Evolutionary conservation across 53 echinoderm and acorn worm genomes (phyloP).

Genomic region (Paracentrotus lividus): DNA sequence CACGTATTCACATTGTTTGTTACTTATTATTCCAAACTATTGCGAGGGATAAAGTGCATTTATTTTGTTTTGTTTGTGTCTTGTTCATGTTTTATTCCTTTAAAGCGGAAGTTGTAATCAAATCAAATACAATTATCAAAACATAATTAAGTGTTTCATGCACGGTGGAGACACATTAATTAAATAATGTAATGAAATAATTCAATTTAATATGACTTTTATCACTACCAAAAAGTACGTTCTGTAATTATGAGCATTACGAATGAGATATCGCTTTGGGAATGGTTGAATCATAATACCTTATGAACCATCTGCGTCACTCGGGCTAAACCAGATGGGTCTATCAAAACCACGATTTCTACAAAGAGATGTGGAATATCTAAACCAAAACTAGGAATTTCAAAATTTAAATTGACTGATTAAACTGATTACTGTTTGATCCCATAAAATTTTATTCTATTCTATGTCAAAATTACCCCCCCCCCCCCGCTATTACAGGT

Average conservation of each 20-base stretch:
- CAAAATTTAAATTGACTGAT: too few species aligned
- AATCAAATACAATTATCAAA: neutral
- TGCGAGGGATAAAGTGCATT: neutral
- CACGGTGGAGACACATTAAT: neutral
- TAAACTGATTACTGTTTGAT: too few species aligned
- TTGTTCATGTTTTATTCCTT: too few species aligned
- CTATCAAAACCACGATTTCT: too few species aligned
- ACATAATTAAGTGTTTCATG: neutral
- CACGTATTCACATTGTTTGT: too few species aligned
- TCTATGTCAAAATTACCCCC: too few species aligned
- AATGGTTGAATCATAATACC: neutral
- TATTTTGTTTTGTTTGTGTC: neutral
- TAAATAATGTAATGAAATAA: neutral
- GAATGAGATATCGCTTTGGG: neutral
- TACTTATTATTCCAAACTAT: too few species aligned
- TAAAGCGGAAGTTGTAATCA: neutral
- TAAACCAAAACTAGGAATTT: too few species aligned
- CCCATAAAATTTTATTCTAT: too few species aligned
- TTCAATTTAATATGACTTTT: neutral
- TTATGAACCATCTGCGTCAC: conserved; percentile 2
- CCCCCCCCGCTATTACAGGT: too few species aligned
- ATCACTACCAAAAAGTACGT: neutral
- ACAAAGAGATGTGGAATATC: too few species aligned
- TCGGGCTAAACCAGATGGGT: neutral
- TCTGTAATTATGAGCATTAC: neutral